A percentile compares a stretch with the other conserved stretches of the same genome.
These are phyloP conservation scores for Jacana jacana DNA, from an alignment of 2,113 vertebrate species.

Conservation along the genomic window DNA sequence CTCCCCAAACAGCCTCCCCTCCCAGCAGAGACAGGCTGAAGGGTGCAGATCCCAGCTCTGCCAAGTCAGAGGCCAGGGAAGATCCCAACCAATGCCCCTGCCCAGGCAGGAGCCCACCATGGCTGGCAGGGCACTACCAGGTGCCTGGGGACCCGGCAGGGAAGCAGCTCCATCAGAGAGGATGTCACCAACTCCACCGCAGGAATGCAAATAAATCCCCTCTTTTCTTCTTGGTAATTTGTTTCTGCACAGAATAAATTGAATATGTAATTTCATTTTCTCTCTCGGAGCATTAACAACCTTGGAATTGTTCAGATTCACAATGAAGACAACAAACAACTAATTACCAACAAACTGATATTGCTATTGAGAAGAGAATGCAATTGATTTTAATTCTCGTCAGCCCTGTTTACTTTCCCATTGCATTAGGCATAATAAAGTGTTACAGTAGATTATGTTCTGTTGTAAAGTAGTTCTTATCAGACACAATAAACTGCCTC, in stretches of 20 bases:
- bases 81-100: background rate
- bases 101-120: accelerated
- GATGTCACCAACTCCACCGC: background rate
- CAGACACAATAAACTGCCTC: constrained; percentile 1
- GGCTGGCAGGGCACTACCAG: background rate
- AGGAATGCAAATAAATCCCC: constrained; percentile 52
- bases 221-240: constrained; percentile 63
- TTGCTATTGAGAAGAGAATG: constrained; percentile 59
- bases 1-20: background rate
- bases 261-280: constrained; percentile 75
- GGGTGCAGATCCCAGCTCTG: background rate
- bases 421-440: constrained; percentile 68
- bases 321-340: constrained; percentile 75
- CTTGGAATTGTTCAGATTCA: constrained; percentile 67
- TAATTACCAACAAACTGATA: constrained; percentile 68
- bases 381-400: constrained; percentile 65
- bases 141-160: accelerated
- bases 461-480: constrained; percentile 15
- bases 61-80: background rate
- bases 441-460: constrained; percentile 49
- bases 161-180: background rate
- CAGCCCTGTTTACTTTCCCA: constrained; percentile 63
- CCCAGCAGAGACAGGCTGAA: too few relatives aligned
- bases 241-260: constrained; percentile 63
- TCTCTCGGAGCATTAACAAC: constrained; percentile 67